Percentiles rank a stretch among this genome's conserved stretches.
phyloP scores from a whole-genome alignment of 1,140 invertebrate genomes.

The Ylistrum balloti region DNA sequence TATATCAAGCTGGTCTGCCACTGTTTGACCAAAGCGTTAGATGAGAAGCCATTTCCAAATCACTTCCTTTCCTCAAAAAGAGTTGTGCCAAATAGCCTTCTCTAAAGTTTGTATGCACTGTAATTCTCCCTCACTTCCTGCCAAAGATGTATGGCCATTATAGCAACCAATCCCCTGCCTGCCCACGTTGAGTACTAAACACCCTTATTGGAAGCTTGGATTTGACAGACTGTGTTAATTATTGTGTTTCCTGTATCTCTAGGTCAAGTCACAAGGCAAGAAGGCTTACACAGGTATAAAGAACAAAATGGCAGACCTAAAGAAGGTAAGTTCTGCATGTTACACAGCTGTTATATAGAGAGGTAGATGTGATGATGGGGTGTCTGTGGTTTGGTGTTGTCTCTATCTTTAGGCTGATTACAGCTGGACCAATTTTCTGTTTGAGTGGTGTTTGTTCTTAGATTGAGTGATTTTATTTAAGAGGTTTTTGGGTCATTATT shows the following conservation, averaged over 20 bases:
- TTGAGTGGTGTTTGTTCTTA: background rate
- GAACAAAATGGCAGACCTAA: constrained; percentile 85
- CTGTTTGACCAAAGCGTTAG: too few species aligned
- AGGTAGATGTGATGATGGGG: background rate
- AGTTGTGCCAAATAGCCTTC: too few species aligned
- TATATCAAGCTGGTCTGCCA: too few species aligned
- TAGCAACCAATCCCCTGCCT: too few species aligned
- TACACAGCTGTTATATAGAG: background rate
- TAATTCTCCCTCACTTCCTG: too few species aligned
- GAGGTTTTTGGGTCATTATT: too few species aligned
- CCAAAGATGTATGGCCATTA: too few species aligned
- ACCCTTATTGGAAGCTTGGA: background rate
- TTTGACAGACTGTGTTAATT: background rate
- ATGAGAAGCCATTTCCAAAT: too few species aligned
- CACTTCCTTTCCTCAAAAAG: too few species aligned
- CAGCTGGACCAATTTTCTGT: background rate
- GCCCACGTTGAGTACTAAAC: too few species aligned
- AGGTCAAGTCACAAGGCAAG: constrained; percentile 91
- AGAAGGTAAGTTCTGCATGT: constrained; percentile 80
- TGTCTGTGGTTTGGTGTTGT: constrained; percentile 23
- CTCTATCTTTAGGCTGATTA: background rate
- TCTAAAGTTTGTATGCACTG: too few species aligned
- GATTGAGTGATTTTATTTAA: too few species aligned
- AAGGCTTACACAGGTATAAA: constrained; percentile 90
- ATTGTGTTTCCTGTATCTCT: constrained; percentile 44